Evolutionary conservation across 2,888 invertebrate genomes (phyloP).

Genomic region (Ctena decussata): DNA sequence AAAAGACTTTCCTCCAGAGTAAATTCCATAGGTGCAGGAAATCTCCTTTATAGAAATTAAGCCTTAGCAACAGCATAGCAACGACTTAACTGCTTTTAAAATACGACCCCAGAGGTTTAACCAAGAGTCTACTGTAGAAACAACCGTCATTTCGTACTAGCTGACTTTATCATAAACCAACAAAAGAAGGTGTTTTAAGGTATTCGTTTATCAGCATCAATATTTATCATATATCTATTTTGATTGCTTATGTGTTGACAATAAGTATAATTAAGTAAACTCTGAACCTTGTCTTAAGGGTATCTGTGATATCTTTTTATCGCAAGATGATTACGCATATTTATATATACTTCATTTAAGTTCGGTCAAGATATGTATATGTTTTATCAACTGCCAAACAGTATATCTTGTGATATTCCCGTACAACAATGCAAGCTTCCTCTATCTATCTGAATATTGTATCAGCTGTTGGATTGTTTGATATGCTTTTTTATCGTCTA

Average conservation of each 20-base stretch:
- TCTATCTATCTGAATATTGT: not conserved
- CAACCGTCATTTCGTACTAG: no score
- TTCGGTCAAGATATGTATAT: not conserved
- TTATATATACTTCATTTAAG: not conserved
- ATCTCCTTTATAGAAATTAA: no score
- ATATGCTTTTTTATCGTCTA: no score
- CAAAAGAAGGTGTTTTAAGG: not conserved
- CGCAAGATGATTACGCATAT: not conserved
- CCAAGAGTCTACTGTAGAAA: no score
- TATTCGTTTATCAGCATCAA: not conserved
- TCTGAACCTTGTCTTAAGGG: not conserved
- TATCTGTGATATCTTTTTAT: not conserved
- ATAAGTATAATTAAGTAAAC: not conserved
- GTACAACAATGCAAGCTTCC: not conserved
- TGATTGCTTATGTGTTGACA: conserved; percentile 3
- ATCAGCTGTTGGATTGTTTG: not conserved
- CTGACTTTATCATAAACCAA: no score
- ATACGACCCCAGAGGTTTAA: no score
- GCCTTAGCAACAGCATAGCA: no score
- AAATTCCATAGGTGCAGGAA: no score
- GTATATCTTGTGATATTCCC: not conserved
- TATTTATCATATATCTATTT: not conserved
- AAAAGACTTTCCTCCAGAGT: no score
- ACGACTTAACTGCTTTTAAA: no score
- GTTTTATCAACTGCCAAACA: not conserved